Percentiles rank a stretch among this genome's conserved stretches.
Evolutionary conservation across 2,113 vertebrate species (phyloP).

Genomic region (Poeciliopsis turrubarensis): DNA sequence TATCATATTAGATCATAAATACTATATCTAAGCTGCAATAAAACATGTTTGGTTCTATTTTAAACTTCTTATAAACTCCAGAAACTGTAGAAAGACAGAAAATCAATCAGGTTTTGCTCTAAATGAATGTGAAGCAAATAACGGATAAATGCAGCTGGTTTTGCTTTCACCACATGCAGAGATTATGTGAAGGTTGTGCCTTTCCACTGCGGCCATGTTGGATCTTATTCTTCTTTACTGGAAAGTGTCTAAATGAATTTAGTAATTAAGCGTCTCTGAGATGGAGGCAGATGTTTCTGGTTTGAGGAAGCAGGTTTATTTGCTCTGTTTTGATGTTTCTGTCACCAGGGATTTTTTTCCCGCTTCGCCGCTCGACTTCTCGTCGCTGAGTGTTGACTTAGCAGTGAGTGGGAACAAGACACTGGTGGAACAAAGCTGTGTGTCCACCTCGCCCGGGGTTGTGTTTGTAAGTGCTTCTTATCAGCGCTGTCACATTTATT

Average conservation of each 20-base stretch:
- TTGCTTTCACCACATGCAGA: not conserved
- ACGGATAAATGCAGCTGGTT: not conserved
- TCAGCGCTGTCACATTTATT: constrained; percentile 21
- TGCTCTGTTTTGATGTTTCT: constrained; percentile 11
- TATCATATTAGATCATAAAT: not conserved
- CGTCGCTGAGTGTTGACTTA: not conserved
- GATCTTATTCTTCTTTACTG: not conserved
- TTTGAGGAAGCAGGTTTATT: constrained; percentile 20
- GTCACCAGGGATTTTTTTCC: not conserved
- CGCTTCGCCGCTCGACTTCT: constrained; percentile 7
- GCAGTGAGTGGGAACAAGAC: constrained; percentile 5
- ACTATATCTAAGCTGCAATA: not conserved
- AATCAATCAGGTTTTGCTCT: not conserved
- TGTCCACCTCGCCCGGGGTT: not conserved
- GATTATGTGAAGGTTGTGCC: not conserved
- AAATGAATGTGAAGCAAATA: not conserved
- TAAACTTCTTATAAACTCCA: not conserved
- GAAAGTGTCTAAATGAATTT: not conserved
- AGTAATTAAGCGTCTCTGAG: not conserved
- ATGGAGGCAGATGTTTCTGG: not conserved
- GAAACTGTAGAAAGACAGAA: not conserved
- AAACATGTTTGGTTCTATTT: not conserved
- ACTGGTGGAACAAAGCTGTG: not conserved
- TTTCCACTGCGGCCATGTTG: not conserved
- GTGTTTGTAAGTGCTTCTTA: constrained; percentile 34